A percentile compares a stretch with the other conserved stretches of the same genome.
phyloP scores from a whole-genome alignment of 2,797 vertebrate species.

The Decapterus maruadsi region DNA sequence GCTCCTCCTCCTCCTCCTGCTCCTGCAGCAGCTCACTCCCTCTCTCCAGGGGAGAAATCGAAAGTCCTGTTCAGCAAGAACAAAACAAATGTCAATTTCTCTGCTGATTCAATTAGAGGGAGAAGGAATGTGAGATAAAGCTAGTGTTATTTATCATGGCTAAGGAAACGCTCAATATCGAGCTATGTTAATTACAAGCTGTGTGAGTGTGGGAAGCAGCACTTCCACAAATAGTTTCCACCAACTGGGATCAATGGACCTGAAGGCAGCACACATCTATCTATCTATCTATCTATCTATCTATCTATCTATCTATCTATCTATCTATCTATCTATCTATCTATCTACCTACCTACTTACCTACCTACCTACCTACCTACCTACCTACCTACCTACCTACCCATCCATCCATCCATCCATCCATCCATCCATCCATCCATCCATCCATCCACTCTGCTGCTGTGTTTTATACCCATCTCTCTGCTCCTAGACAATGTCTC shows the following conservation, averaged over 20 bases:
- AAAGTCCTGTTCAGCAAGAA: conserved; percentile 75
- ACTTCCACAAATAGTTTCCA: conserved; percentile 79
- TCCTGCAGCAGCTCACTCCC: background rate
- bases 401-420: too few relatives aligned
- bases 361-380: too few relatives aligned
- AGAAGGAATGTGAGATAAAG: conserved; percentile 83
- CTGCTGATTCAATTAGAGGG: conserved; percentile 81
- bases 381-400: too few relatives aligned
- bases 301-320: too few relatives aligned
- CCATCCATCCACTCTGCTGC: too few relatives aligned
- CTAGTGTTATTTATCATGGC: conserved; percentile 83
- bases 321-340: too few relatives aligned
- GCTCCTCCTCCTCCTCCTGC: too few relatives aligned
- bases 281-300: too few relatives aligned
- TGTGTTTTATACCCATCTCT: background rate
- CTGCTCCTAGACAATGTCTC: conserved; percentile 2
- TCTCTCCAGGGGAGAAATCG: conserved; percentile 68
- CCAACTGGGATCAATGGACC: conserved; percentile 71
- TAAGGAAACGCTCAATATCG: conserved; percentile 76
- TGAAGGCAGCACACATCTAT: conserved; percentile 36
- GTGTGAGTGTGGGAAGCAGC: conserved; percentile 78
- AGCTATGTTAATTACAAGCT: conserved; percentile 82
- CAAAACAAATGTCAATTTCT: conserved; percentile 77
- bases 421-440: too few relatives aligned
- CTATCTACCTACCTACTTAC: too few relatives aligned